These are phyloP conservation scores for Caenorhabditis imperialis DNA, from an alignment of 2,888 invertebrate genomes.

Conservation along the genomic window DNA sequence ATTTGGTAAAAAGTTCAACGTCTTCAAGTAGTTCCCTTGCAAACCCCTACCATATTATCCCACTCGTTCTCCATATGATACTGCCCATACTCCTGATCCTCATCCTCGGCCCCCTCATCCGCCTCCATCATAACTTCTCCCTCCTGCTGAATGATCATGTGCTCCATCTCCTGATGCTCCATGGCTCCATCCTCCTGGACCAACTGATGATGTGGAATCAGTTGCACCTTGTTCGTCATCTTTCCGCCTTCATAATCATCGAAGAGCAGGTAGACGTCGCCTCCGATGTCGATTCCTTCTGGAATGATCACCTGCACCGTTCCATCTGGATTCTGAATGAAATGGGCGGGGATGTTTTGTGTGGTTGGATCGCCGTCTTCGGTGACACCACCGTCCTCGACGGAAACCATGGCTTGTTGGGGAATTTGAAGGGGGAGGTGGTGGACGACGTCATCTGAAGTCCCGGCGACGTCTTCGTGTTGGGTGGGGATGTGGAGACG, in stretches of 20 bases:
- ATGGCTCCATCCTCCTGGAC: slow-evolving; percentile 10
- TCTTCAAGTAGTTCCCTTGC: too few species aligned
- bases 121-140: slow-evolving; percentile 20
- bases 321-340: slow-evolving; percentile 50
- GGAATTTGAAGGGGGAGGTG: too few species aligned
- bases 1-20: too few species aligned
- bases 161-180: slow-evolving; percentile 8
- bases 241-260: slow-evolving; percentile 11
- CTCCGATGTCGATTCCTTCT: slow-evolving; percentile 28
- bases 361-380: slow-evolving; percentile 14
- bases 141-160: slow-evolving; percentile 13
- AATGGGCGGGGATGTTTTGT: slow-evolving; percentile 24
- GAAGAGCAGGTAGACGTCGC: slow-evolving; percentile 16
- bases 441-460: not conserved
- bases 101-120: slow-evolving; percentile 38
- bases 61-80: slow-evolving; percentile 57
- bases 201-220: slow-evolving; percentile 3
- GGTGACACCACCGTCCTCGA: slow-evolving; percentile 6
- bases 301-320: slow-evolving; percentile 42
- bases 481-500: slow-evolving; percentile 42
- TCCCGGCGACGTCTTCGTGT: slow-evolving; percentile 24
- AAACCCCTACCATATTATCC: slow-evolving; percentile 51
- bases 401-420: slow-evolving; percentile 7
- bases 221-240: slow-evolving; percentile 7
- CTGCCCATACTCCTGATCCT: slow-evolving; percentile 52